Evolutionary conservation across 2,888 invertebrate genomes (phyloP).

Genomic region (Leucoma salicis): DNA sequence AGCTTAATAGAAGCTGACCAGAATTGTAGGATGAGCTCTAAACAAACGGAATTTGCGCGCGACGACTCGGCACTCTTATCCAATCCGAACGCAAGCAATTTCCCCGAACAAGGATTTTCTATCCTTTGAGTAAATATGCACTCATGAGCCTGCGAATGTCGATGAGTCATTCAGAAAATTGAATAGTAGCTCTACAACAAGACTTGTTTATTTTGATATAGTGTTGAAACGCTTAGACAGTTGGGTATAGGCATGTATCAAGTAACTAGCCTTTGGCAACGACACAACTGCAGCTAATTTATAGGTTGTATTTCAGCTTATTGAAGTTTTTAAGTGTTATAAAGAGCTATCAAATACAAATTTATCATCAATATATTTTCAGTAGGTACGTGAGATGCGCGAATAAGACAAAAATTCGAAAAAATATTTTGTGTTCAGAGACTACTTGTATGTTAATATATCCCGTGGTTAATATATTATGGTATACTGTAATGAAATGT

Average conservation of each 20-base stretch:
- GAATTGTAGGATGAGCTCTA: conserved; percentile 42
- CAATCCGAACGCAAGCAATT: conserved; percentile 69
- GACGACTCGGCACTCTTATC: conserved; percentile 47
- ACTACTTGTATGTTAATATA: too few species aligned
- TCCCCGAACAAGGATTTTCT: conserved; percentile 62
- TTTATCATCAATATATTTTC: too few species aligned
- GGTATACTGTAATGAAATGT: too few species aligned
- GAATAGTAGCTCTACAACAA: conserved; percentile 57
- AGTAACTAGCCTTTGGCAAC: too few species aligned
- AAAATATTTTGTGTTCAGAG: too few species aligned
- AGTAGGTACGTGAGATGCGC: too few species aligned
- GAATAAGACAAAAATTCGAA: too few species aligned
- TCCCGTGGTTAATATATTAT: too few species aligned
- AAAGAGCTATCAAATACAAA: too few species aligned
- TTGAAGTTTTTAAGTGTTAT: too few species aligned
- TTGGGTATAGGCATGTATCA: conserved; percentile 16
- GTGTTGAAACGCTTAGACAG: conserved; percentile 24
- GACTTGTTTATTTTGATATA: conserved; percentile 44
- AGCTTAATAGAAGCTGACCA: conserved; percentile 39
- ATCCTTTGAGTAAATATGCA: conserved; percentile 67
- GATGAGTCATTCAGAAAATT: conserved; percentile 59
- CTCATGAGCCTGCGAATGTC: conserved; percentile 58
- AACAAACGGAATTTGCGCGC: conserved; percentile 56
- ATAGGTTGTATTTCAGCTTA: too few species aligned
- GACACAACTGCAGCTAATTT: too few species aligned